These are phyloP conservation scores for Clytia hemisphaerica DNA, from an alignment of 30 jellyfish, hydroid and myxozoan species.

Conservation along the genomic window DNA sequence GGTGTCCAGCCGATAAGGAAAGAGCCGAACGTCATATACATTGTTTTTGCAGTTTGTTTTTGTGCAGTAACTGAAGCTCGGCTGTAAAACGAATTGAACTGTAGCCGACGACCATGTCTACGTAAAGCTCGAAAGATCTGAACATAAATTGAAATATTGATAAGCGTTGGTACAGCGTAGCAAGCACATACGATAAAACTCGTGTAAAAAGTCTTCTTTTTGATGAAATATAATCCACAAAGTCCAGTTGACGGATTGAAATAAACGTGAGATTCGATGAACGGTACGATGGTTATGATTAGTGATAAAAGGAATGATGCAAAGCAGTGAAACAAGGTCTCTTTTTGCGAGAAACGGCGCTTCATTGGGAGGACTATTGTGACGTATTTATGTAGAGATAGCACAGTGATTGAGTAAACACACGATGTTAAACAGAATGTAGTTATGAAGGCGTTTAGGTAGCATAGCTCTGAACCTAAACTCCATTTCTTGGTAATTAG, in stretches of 20 bases:
- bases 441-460: slow-evolving; percentile 45
- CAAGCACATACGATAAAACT: slow-evolving; percentile 30
- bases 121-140: slow-evolving; percentile 37
- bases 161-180: slow-evolving; percentile 46
- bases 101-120: slow-evolving; percentile 42
- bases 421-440: slow-evolving; percentile 63
- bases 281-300: slow-evolving; percentile 39
- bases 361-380: slow-evolving; percentile 50
- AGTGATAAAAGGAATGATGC: slow-evolving; percentile 40
- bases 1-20: slow-evolving; percentile 74
- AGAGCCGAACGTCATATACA: slow-evolving; percentile 33
- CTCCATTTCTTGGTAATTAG: slow-evolving; percentile 41
- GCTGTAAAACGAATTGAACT: slow-evolving; percentile 26
- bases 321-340: neutral
- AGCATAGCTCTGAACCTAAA: slow-evolving; percentile 41
- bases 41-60: slow-evolving; percentile 41
- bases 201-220: slow-evolving; percentile 8
- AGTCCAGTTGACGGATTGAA: slow-evolving; percentile 52
- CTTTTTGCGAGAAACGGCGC: slow-evolving; percentile 23
- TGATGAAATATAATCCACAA: slow-evolving; percentile 36
- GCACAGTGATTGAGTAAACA: slow-evolving; percentile 45
- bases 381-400: slow-evolving; percentile 48
- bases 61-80: slow-evolving; percentile 40
- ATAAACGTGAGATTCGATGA: slow-evolving; percentile 19
- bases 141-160: slow-evolving; percentile 26